Evolutionary conservation across 2,113 vertebrate genomes (phyloP).

Genomic region (Tor tambroides): DNA sequence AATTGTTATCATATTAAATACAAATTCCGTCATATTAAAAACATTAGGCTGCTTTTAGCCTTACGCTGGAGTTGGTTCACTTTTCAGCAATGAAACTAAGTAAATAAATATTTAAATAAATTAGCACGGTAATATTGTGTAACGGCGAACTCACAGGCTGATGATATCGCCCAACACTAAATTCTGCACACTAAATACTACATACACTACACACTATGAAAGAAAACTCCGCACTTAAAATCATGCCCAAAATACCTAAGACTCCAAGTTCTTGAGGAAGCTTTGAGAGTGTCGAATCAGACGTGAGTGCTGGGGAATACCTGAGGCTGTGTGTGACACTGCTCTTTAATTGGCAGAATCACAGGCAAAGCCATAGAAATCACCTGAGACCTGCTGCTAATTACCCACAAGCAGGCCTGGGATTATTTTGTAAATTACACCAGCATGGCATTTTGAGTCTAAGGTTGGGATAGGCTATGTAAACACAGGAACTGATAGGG

Average conservation of each 20-base stretch:
- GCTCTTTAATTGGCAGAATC: constrained; percentile 67
- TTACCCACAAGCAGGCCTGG: constrained; percentile 72
- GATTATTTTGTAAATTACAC: constrained; percentile 84
- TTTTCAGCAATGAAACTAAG: no score
- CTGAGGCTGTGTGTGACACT: constrained; percentile 12
- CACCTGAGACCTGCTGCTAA: constrained; percentile 71
- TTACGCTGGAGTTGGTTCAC: no score
- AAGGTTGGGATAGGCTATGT: constrained; percentile 28
- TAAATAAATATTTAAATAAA: no score
- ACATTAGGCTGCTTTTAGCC: no score
- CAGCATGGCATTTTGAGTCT: constrained; percentile 60
- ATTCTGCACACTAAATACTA: neutral
- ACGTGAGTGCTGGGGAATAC: neutral
- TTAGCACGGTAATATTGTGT: no score
- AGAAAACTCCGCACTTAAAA: neutral
- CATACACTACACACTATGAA: neutral
- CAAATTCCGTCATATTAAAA: no score
- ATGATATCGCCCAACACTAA: no score
- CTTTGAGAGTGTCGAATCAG: neutral
- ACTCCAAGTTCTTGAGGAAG: constrained; percentile 1
- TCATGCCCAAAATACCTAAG: neutral
- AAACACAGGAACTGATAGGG: constrained; percentile 55
- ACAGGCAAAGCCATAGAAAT: constrained; percentile 58
- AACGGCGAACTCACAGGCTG: no score
- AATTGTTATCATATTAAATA: no score